Percentiles rank a stretch among this genome's conserved stretches.
phyloP scores from a whole-genome alignment of 2,888 invertebrate species.

The Podotricha telesiphe region DNA sequence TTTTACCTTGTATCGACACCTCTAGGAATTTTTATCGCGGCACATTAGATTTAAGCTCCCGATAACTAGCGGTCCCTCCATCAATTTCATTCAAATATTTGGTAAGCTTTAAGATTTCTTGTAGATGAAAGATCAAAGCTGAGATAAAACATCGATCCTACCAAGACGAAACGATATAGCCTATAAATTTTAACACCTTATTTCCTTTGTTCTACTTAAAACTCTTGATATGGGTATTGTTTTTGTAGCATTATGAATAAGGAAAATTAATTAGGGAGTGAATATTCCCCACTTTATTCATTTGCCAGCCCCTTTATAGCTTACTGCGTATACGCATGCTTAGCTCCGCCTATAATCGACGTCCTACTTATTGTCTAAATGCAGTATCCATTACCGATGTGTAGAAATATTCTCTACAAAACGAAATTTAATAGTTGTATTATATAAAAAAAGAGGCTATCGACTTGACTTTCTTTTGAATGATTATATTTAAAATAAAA shows the following conservation, averaged over 20 bases:
- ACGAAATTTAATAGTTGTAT: no score
- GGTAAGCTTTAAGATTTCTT: conserved; percentile 77
- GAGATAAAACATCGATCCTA: conserved; percentile 50
- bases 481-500: no score
- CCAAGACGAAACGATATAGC: conserved; percentile 22
- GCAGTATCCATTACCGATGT: conserved; percentile 49
- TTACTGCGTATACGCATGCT: conserved; percentile 57
- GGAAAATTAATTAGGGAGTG: conserved; percentile 40
- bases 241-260: conserved; percentile 35
- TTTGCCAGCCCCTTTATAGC: conserved; percentile 44
- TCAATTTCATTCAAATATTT: conserved; percentile 82
- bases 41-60: conserved; percentile 66
- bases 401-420: no score
- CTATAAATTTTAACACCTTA: conserved; percentile 24
- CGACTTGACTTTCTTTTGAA: no score
- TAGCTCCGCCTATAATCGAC: conserved; percentile 65
- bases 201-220: conserved; percentile 13
- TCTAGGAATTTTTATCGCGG: conserved; percentile 79
- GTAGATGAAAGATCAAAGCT: conserved; percentile 78
- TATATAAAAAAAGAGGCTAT: no score
- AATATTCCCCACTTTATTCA: conserved; percentile 42
- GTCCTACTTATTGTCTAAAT: conserved; percentile 67
- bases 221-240: conserved; percentile 38
- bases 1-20: conserved; percentile 78
- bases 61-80: conserved; percentile 76